phyloP scores from a whole-genome alignment of 2,888 invertebrate species.

The Sphaeridia pumilis region DNA sequence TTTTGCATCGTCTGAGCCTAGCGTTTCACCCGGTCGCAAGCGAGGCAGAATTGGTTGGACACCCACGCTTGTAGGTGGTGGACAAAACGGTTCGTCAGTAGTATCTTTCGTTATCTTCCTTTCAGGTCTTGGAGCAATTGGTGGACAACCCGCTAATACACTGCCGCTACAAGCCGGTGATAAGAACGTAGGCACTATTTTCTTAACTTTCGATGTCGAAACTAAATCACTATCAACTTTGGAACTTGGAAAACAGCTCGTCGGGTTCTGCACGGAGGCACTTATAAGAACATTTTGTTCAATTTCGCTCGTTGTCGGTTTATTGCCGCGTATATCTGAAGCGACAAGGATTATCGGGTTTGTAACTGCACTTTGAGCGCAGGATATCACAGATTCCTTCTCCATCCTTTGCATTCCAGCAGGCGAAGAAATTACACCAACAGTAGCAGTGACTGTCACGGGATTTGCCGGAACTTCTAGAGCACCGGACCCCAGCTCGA shows the following conservation, averaged over 20 bases:
- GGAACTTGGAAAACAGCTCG: too few species aligned
- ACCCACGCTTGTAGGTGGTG: constrained; percentile 1
- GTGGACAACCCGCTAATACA: constrained; percentile 4
- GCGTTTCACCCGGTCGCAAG: background rate
- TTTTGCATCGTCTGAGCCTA: background rate
- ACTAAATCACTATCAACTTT: too few species aligned
- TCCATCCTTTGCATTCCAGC: background rate
- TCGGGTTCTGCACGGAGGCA: too few species aligned
- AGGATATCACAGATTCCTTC: too few species aligned
- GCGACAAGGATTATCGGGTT: background rate
- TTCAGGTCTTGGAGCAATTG: constrained; percentile 1
- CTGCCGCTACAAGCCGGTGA: constrained; percentile 11
- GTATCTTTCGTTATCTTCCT: background rate
- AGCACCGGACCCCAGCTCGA: background rate
- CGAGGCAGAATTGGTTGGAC: background rate
- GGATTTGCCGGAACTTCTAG: background rate
- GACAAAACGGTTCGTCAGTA: constrained; percentile 9
- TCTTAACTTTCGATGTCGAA: constrained; percentile 6
- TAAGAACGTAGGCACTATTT: constrained; percentile 12
- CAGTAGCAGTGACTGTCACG: background rate
- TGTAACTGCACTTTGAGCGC: too few species aligned
- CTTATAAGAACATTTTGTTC: too few species aligned
- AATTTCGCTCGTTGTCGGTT: too few species aligned
- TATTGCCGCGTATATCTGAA: too few species aligned
- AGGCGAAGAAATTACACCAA: background rate